Evolutionary conservation across 2,888 invertebrate genomes (phyloP), one percentile per base, ranked within the genome.

Genomic region (Poecilobothrus nobilitatus): DNA sequence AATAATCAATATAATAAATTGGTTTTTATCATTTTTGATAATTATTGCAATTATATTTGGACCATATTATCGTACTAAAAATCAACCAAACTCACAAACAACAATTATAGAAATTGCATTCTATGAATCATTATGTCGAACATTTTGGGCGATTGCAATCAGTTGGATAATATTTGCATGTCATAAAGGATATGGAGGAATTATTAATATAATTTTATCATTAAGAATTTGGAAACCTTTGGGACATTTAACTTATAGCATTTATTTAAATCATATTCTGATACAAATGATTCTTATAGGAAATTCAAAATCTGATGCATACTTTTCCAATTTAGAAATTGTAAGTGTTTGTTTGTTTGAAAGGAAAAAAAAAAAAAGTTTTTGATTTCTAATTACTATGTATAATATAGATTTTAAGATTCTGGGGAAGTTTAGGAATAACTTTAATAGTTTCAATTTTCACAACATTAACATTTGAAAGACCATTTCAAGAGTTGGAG

Each of bases 381-480:
- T 37, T 37, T 37, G 12, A 37, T 37, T 37, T n/a, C n/a, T n/a
- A n/a, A n/a, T n/a, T n/a, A 27, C 27, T 27, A 4, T 27, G n/a
- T n/a, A n/a, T n/a, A n/a, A n/a, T 72, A 12, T 76, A 84, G 79
- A 74, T 82, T 33, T 77, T 82, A 70, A 75, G 77, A 65, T 83
- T 80, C 76, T 82, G 83, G 78, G 80, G 82, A 12, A 82, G 84
- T 75, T 80, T 83, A 67, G 77, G 81, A 37, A 75, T 81, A 10
- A 77, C 80, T 12, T 71, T 83, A 63, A 74, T 78, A 3, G 68
- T 81, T 6, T 80, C 83, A 10, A 76, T 81, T 33, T 77, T 83
- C 67, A 82, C 81, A 72, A 80, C 81, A 2, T 73, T 84, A 69
- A 79, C 82, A 20, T 84, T 84, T 71, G 84, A 84, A 74, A 78